Evolutionary conservation across 2,888 invertebrate genomes (phyloP), one percentile per base, ranked within the genome.

Genomic region (Nymphalis urticae): DNA sequence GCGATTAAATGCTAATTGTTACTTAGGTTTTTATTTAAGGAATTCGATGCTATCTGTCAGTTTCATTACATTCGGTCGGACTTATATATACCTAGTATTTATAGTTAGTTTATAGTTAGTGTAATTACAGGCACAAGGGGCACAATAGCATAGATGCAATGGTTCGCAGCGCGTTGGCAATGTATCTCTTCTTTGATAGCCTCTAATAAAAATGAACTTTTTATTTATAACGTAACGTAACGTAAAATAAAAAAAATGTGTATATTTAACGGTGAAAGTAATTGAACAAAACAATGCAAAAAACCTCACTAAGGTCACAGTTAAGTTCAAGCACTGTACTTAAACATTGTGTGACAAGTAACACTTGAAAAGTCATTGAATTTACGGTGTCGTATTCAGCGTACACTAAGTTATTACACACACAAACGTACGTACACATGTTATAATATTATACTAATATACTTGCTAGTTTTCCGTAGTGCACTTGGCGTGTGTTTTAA

Each of bases 1-100:
- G 70, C 72, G 64, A 72, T 70, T 62, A 53, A 70, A 72, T 72
- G 67, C 51, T 72, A 72, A 71, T 71, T 64, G 58, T 58, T 67
- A 70, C 67, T 72, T 72, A 54, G 66, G 66, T 70, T 72, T 72
- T 70, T 72, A 62, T 67, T 67, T 59, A 21, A 48, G 58, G 62
- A 64, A 64, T 65, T 21, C 27, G 48, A 51, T 36, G 62, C 24
- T 50, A 50, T 63, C 50, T 42, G 60, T 53, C 51, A n/a, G 47
- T 24, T 48, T 36, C n/a, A 21, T 56, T 61, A 47, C 53, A 21
- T 50, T 19, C 42, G 47, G 21, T 19, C n/a, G 24, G 24, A 16
- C 6, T 16, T 42, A 0, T 42, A 13, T 32, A 32, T 32, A 32
- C 27, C 27, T 6, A 32, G 27, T 27, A 27, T 32, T 13, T 42